Conservation (phyloP, 2,113 vertebrate genomes). For the Ursus arctos region DNA sequence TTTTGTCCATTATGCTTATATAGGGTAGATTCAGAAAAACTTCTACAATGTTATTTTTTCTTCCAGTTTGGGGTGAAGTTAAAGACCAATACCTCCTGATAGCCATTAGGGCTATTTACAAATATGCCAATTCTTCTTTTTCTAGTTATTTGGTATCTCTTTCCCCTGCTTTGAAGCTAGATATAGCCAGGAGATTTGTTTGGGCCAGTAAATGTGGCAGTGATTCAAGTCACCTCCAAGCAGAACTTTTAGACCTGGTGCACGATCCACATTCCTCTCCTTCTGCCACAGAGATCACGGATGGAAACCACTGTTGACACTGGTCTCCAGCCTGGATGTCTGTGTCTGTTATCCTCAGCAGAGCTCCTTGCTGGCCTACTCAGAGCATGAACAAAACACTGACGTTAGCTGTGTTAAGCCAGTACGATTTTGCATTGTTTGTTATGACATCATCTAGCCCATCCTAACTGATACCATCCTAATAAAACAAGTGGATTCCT, state of each 20-base stretch:
- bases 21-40: slow-evolving; percentile 23
- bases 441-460: not conserved
- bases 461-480: not conserved
- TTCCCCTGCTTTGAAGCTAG: not conserved
- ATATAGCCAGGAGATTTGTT: not conserved
- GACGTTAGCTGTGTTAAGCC: not conserved
- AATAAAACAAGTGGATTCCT: not conserved
- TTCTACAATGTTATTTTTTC: not conserved
- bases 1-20: slow-evolving; percentile 75
- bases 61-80: not conserved
- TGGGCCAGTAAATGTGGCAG: not conserved
- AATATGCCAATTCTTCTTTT: slow-evolving; percentile 17
- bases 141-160: not conserved
- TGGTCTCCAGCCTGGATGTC: not conserved
- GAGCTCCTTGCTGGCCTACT: not conserved
- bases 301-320: not conserved
- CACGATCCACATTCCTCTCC: not conserved
- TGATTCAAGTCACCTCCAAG: not conserved
- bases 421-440: not conserved
- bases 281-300: not conserved
- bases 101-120: not conserved
- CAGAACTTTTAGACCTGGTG: not conserved
- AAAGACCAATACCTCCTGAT: not conserved
- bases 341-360: not conserved
- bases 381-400: not conserved